Evolutionary conservation across 1,140 invertebrate genomes (phyloP), one percentile per base, ranked within the genome.

Genomic region (Drosophila auraria): DNA sequence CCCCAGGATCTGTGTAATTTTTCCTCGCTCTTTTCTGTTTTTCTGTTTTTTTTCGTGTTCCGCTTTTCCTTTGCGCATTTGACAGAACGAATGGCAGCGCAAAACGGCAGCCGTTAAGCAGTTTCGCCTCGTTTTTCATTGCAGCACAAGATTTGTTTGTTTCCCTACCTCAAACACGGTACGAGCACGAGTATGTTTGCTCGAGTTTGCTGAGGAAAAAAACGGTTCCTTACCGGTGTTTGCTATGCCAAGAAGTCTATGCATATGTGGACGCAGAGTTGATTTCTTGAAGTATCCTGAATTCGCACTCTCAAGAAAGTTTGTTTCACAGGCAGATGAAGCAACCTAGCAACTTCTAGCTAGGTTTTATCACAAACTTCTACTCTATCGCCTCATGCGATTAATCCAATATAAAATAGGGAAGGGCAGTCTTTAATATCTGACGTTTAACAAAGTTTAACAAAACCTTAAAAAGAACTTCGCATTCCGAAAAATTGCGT

Each of bases 81-180:
- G 63, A 59, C 62, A 64, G 61, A 50, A 54, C 49, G 72, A 72
- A 63, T 75, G 65, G 42, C 58, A 79, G 54, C 60, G 50, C 62
- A 89, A 78, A 79, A 71, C 59, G 64, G 76, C 75, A 87, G 72
- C 78, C 81, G 79, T 89, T 89, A 86, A 89, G 86, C 82, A 89
- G 86, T 86, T 89, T 89, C 71, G 77, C 75, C 82, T 86, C 82
- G 82, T 89, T 89, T 89, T 90, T 89, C 86, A 89, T 90, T 72
- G 84, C 78, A 78, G 49, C 70, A 63, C 59, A 87, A 87, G 83
- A 87, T 87, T 87, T 87, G 64, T 60, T 78, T 78, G 70, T 73
- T 57, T 57, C 68, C 30, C 64, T 57, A 47, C 38, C 53, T 14
- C 54, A 42, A 23, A 44, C 36, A 23, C 14, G 40, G 65, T 45